Base-by-base conservation (phyloP, 2,888 invertebrate genomes). In the Cinara cedri region DNA sequence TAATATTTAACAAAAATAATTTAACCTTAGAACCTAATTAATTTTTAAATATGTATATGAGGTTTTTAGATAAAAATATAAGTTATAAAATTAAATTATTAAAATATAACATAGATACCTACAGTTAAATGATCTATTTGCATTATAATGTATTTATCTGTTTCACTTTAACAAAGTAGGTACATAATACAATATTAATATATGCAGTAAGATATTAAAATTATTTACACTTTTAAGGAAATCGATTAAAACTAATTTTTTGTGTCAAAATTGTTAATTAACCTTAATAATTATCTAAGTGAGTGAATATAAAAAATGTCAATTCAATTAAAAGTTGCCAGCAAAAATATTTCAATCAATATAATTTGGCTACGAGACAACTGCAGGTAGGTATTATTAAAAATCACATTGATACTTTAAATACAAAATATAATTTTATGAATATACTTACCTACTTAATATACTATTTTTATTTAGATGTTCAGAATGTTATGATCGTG, bases 291-390 rank as follows among this genome's bases (percentile, higher is more conserved):
- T 34, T 34, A 26, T 13, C 26, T 26, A 60, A 4, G 26, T 24
- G 13, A 14, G 3, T 65, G 6, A 57, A 19, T n/a, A 68, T 8
- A n/a, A 54, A 72, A 71, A 72, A 66, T 72, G 71, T 13, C 70
- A 55, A 44, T 49, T 44, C 62, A 80, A 46, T 63, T 81, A 21
- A 42, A 60, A 16, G 49, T 75, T 49, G 46, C 49, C 1, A 71
- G 71, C 14, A 44, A 57, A 42, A 49, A 57, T 54, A 60, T 71
- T 49, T 16, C 54, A 49, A 71, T 82, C 6, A 82, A 88, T 83
- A 87, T 87, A 80, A 86, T 87, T 82, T 90, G 90, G 90, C 86
- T 90, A 14, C 85, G 90, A 81, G 90, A 90, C 84, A 88, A 90
- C 83, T 90, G 90, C 86, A 87, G 88, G 87, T 90, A 83, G 82